Conservation (phyloP, 2,888 invertebrate species). For the Latrodectus elegans region DNA sequence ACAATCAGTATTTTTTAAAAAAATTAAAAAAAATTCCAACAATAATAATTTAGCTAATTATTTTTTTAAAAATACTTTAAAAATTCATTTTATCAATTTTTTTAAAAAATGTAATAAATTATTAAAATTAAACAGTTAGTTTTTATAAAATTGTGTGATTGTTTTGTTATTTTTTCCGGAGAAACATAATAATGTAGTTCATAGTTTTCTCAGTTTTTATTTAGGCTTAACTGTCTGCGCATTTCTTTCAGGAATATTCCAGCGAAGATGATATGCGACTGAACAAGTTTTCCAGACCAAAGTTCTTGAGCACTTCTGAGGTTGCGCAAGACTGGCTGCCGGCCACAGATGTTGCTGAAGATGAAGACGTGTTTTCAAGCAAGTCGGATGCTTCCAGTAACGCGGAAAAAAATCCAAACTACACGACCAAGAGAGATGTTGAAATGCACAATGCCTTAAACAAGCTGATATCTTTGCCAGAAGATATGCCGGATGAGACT, state of each 20-base stretch:
- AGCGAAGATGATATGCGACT: slow-evolving; percentile 46
- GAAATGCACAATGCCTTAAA: slow-evolving; percentile 49
- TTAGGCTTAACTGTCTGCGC: too few species aligned
- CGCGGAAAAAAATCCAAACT: neutral
- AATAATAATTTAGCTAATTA: too few species aligned
- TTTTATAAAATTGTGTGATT: too few species aligned
- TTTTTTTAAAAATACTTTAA: too few species aligned
- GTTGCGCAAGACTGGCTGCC: slow-evolving; percentile 25
- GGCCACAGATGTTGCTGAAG: slow-evolving; percentile 3
- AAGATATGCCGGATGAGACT: neutral
- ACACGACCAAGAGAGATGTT: slow-evolving; percentile 19
- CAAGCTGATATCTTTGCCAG: slow-evolving; percentile 17
- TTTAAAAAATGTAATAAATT: too few species aligned
- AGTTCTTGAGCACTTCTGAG: slow-evolving; percentile 54
- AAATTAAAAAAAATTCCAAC: too few species aligned
- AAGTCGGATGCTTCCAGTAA: slow-evolving; percentile 1
- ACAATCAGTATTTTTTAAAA: too few species aligned
- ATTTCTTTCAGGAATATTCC: slow-evolving; percentile 27
- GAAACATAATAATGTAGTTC: too few species aligned
- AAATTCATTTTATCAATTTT: too few species aligned
- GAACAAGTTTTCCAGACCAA: slow-evolving; percentile 30
- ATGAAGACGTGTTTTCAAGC: slow-evolving; percentile 54
- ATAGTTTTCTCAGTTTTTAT: too few species aligned
- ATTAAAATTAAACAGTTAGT: too few species aligned
- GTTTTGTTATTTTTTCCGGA: too few species aligned